These are phyloP conservation scores for Augiades crinisus DNA, from an alignment of 2,888 invertebrate genomes.

Conservation along the genomic window DNA sequence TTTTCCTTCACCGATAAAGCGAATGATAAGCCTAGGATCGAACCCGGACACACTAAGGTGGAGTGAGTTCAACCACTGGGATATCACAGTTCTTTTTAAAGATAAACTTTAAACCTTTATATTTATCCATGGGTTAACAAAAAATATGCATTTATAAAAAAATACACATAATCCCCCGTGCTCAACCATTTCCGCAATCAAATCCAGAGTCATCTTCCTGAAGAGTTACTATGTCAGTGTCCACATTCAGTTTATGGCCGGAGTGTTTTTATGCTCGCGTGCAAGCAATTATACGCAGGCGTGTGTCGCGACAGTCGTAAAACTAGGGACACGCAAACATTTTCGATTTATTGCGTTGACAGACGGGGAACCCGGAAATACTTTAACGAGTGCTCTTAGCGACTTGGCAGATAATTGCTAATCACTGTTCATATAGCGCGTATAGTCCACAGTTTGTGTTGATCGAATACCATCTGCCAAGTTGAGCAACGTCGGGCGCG, in stretches of 20 bases:
- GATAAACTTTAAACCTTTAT: no score
- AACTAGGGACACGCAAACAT: background rate
- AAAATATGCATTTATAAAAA: no score
- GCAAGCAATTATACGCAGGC: constrained; percentile 15
- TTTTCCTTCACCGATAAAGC: no score
- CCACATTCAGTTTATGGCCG: constrained; percentile 7
- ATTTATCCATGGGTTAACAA: no score
- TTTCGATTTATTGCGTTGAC: background rate
- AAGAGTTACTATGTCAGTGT: background rate
- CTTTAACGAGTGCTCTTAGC: background rate
- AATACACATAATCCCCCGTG: background rate
- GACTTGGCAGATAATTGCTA: background rate
- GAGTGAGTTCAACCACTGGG: no score
- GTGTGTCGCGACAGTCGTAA: constrained; percentile 1
- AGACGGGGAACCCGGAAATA: background rate
- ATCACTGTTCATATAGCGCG: no score
- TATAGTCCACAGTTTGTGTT: no score
- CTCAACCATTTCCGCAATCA: background rate
- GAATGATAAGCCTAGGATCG: no score
- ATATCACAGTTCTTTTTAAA: no score
- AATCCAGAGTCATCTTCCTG: background rate
- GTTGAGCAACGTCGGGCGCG: no score
- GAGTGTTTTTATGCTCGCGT: constrained; percentile 10
- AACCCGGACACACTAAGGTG: no score
- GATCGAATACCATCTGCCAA: no score